A percentile compares a stretch with the other conserved stretches of the same genome.
These are phyloP conservation scores for Poecilobothrus nobilitatus DNA, from an alignment of 2,888 invertebrate species.

Conservation along the genomic window DNA sequence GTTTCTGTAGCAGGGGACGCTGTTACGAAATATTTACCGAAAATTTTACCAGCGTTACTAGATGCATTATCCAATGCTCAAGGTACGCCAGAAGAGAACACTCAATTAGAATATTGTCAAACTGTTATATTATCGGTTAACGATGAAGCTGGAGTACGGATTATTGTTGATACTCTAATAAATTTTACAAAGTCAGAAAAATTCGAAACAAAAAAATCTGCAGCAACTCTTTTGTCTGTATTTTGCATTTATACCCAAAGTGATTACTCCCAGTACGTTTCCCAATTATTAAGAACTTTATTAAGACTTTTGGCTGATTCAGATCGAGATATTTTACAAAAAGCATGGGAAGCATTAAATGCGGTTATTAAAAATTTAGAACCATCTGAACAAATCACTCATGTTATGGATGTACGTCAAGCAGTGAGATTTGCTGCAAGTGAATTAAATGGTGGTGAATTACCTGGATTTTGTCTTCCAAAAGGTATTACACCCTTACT, in stretches of 20 bases:
- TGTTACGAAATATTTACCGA: conserved; percentile 78
- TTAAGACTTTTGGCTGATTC: conserved; percentile 74
- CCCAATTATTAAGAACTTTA: conserved; percentile 78
- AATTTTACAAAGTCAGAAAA: conserved; percentile 61
- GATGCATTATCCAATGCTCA: conserved; percentile 63
- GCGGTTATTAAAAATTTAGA: conserved; percentile 84
- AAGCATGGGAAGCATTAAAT: conserved; percentile 85
- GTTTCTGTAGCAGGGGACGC: conserved; percentile 93
- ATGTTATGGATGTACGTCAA: conserved; percentile 83
- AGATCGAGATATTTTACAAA: conserved; percentile 71
- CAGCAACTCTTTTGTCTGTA: conserved; percentile 77
- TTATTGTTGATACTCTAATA: conserved; percentile 78
- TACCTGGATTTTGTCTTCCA: conserved; percentile 89
- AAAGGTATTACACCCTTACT: conserved; percentile 91
- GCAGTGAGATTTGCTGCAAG: conserved; percentile 85
- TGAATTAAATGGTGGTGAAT: conserved; percentile 67
- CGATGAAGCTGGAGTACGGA: conserved; percentile 79
- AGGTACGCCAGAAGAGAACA: conserved; percentile 53
- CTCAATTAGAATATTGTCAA: conserved; percentile 85
- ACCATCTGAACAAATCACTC: conserved; percentile 71
- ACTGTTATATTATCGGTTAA: conserved; percentile 84
- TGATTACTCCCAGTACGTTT: conserved; percentile 78
- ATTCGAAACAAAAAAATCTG: conserved; percentile 62
- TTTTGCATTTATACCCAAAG: conserved; percentile 85
- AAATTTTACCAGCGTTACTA: conserved; percentile 86